A percentile compares a stretch with the other conserved stretches of the same genome.
These are phyloP conservation scores for Sinocyclocheilus anshuiensis DNA, from an alignment of 2,113 vertebrate genomes.

Conservation along the genomic window DNA sequence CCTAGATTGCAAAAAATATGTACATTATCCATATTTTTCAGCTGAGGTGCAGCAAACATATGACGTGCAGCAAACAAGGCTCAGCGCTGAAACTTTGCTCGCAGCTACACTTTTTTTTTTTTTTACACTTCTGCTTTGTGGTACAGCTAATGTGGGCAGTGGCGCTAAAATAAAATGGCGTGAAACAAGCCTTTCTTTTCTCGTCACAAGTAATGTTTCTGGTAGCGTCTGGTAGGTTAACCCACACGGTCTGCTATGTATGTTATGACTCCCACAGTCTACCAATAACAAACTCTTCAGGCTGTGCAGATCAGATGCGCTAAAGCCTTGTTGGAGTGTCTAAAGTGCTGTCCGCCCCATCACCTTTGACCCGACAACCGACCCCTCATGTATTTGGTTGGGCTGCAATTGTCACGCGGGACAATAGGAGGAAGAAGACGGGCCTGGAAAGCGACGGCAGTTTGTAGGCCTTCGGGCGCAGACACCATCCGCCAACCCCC, in stretches of 20 bases:
- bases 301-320: constrained; percentile 27
- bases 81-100: not conserved
- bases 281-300: constrained; percentile 29
- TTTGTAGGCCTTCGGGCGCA: constrained; percentile 44
- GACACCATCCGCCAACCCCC: not conserved
- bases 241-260: not conserved
- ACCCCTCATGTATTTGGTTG: constrained; percentile 65
- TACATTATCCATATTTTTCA: not conserved
- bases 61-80: not conserved
- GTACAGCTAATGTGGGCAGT: not conserved
- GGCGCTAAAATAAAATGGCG: not conserved
- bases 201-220: not conserved
- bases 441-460: constrained; percentile 43
- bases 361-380: constrained; percentile 63
- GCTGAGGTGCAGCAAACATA: not conserved
- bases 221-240: not conserved
- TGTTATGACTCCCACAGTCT: constrained; percentile 10
- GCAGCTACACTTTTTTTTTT: constrained; percentile 13
- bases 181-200: constrained; percentile 3
- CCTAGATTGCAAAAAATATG: not conserved
- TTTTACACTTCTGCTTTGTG: not conserved
- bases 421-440: constrained; percentile 64
- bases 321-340: constrained; percentile 58
- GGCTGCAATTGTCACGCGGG: constrained; percentile 62
- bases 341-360: constrained; percentile 44